These are phyloP conservation scores for Otolemur garnettii DNA, from an alignment of 2,113 vertebrate species.

Conservation along the genomic window DNA sequence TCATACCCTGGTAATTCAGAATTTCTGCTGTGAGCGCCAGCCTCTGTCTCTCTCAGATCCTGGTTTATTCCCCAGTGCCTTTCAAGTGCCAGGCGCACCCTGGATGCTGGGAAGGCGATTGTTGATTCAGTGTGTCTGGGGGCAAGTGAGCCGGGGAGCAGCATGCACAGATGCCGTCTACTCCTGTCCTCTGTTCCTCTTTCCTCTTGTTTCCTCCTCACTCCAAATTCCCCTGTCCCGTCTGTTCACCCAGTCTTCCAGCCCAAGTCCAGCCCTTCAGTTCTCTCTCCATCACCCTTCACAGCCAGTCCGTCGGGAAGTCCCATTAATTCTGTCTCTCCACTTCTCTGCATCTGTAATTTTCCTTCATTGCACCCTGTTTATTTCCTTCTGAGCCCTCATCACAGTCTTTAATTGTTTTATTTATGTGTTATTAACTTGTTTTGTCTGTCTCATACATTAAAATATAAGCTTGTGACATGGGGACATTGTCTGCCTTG, in stretches of 20 bases:
- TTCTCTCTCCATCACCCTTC: neutral
- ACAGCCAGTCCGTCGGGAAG: accelerated
- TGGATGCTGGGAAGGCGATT: neutral
- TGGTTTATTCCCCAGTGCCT: neutral
- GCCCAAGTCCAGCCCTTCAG: neutral
- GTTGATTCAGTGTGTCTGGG: neutral
- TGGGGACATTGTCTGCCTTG: neutral
- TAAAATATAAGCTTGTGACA: neutral
- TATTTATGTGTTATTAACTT: slow-evolving; percentile 67
- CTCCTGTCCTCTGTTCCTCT: neutral
- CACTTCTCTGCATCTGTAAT: neutral
- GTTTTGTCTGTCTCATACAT: neutral
- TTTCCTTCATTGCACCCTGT: neutral
- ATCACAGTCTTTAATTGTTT: slow-evolving; percentile 31
- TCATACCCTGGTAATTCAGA: neutral
- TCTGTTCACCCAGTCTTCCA: neutral
- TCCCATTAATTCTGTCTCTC: neutral
- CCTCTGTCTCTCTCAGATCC: neutral
- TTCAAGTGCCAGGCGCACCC: accelerated
- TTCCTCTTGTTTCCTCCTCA: neutral
- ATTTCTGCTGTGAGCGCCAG: neutral
- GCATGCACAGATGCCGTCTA: neutral
- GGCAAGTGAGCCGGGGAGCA: neutral
- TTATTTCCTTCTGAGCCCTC: slow-evolving; percentile 48
- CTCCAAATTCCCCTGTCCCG: neutral